Conservation (phyloP, 2,113 vertebrate species). For the Eulemur rufifrons region DNA sequence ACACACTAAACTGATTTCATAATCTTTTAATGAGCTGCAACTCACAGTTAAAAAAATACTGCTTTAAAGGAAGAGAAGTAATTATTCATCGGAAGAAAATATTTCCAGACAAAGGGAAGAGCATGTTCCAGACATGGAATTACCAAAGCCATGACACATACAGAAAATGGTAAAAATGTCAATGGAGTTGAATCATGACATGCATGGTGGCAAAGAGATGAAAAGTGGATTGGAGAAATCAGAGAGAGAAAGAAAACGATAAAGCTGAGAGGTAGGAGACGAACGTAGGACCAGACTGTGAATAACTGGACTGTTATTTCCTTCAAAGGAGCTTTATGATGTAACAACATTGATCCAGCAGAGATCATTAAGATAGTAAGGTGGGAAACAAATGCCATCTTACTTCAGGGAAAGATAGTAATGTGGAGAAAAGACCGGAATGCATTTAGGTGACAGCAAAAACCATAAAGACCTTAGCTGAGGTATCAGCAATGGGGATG, state of each 20-base stretch:
- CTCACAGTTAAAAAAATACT: neutral
- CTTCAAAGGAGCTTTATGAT: neutral
- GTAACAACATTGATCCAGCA: neutral
- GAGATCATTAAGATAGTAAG: neutral
- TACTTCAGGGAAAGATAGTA: neutral
- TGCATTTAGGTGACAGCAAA: neutral
- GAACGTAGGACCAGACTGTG: neutral
- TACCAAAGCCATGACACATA: neutral
- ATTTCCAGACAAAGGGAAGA: neutral
- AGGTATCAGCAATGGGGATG: neutral
- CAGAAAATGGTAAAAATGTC: neutral
- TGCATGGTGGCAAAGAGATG: neutral
- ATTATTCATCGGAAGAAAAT: neutral
- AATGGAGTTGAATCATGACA: neutral
- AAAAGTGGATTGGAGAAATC: neutral
- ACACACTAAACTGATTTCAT: neutral
- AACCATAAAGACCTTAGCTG: neutral
- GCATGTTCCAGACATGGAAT: neutral
- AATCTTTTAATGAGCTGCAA: neutral
- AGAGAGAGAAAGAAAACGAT: neutral
- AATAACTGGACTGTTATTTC: neutral
- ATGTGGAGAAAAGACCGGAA: neutral
- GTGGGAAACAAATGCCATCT: neutral
- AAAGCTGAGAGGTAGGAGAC: neutral
- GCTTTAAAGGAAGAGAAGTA: neutral